phyloP scores from a whole-genome alignment of 2,113 vertebrate species.

The Prochilodus magdalenae region DNA sequence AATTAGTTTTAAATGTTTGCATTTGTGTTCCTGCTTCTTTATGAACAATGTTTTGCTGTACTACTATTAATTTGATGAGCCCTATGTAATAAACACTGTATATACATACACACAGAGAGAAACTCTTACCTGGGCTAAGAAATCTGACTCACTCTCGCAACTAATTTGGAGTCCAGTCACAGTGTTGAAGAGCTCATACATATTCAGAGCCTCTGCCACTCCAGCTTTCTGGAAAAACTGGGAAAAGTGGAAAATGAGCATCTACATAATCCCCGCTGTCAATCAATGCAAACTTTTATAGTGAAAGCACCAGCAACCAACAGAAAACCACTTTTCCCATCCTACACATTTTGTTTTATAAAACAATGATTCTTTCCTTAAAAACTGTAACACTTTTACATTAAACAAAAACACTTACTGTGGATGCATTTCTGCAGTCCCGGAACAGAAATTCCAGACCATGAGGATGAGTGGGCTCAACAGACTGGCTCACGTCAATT shows the following conservation, averaged over 20 bases:
- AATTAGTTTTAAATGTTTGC: no score
- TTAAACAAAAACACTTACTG: slow-evolving; percentile 42
- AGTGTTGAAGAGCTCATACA: slow-evolving; percentile 91
- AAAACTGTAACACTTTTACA: neutral
- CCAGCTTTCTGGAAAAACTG: slow-evolving; percentile 96
- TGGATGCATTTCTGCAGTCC: slow-evolving; percentile 86
- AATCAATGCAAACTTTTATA: neutral
- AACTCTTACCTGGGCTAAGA: slow-evolving; percentile 85
- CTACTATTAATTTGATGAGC: no score
- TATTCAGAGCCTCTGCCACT: slow-evolving; percentile 83
- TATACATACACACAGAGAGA: no score
- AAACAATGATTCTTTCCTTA: no score
- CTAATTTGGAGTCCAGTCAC: slow-evolving; percentile 87
- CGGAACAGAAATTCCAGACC: slow-evolving; percentile 94
- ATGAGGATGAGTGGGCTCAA: slow-evolving; percentile 94
- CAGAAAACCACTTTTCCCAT: no score
- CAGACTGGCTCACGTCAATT: slow-evolving; percentile 96
- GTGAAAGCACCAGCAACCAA: neutral
- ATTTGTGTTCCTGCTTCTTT: no score
- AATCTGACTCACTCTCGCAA: slow-evolving; percentile 88
- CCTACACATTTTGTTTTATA: no score
- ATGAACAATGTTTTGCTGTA: no score
- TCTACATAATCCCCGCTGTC: neutral
- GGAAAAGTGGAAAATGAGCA: slow-evolving; percentile 28
- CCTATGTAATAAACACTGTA: no score